phyloP scores from a whole-genome alignment of 1,140 invertebrate genomes.

The Semibalanus balanoides region DNA sequence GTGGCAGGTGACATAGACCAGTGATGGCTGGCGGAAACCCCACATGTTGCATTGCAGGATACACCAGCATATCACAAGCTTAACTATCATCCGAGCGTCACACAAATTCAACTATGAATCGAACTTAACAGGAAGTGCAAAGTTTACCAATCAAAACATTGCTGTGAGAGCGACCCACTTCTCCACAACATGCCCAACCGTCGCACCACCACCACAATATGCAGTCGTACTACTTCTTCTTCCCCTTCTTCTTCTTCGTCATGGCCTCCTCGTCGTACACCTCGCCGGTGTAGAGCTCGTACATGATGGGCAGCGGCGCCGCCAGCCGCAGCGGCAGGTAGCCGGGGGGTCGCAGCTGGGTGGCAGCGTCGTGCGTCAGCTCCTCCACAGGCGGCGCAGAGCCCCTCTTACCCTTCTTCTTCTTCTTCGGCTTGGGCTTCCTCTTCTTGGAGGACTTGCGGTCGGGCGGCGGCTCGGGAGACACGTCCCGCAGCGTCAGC shows the following conservation, averaged over 20 bases:
- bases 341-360: background rate
- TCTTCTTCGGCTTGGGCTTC: background rate
- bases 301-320: background rate
- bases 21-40: too few species aligned
- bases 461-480: background rate
- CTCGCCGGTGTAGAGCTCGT: background rate
- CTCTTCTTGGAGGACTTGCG: background rate
- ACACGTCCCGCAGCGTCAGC: background rate
- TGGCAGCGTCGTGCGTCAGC: background rate
- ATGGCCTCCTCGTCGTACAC: background rate
- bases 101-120: background rate
- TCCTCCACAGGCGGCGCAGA: background rate
- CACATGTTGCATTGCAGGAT: too few species aligned
- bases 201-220: background rate
- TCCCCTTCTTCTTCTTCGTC: background rate
- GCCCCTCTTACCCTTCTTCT: background rate
- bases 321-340: background rate
- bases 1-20: too few species aligned
- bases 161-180: background rate
- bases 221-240: background rate
- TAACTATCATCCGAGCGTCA: background rate
- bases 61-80: background rate
- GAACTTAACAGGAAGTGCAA: background rate
- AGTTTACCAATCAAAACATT: background rate
- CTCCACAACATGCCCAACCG: background rate